These are phyloP conservation scores for Otolemur garnettii DNA, from an alignment of 2,113 vertebrate species.

Conservation along the genomic window DNA sequence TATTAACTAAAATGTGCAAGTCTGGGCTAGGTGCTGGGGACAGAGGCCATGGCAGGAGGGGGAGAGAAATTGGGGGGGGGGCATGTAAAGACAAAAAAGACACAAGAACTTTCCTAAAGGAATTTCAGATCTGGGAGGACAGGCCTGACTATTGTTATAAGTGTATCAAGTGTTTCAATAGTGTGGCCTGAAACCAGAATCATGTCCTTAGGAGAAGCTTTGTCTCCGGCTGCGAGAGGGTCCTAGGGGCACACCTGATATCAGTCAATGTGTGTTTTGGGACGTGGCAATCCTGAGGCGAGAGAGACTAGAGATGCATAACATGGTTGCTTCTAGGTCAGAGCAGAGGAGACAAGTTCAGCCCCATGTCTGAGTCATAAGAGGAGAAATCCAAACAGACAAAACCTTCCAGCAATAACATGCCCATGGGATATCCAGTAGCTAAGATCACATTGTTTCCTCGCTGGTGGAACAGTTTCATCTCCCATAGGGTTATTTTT, in stretches of 20 bases:
- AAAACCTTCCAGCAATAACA: not conserved
- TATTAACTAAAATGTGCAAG: not conserved
- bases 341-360: not conserved
- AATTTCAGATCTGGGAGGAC: not conserved
- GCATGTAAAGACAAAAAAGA: not conserved
- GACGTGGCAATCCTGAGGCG: not conserved
- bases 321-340: not conserved
- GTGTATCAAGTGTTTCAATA: not conserved
- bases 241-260: not conserved
- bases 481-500: not conserved
- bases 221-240: not conserved
- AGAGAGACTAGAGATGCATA: accelerated
- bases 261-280: not conserved
- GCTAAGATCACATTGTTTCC: not conserved
- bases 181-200: not conserved
- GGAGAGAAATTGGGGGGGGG: too few relatives aligned
- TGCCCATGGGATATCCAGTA: not conserved
- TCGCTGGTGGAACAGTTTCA: not conserved
- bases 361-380: not conserved
- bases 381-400: not conserved
- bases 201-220: not conserved
- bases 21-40: not conserved
- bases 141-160: not conserved
- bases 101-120: not conserved
- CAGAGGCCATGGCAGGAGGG: not conserved